Base-by-base conservation (phyloP, 1,140 invertebrate species). In the Thereuonema tuberculata region DNA sequence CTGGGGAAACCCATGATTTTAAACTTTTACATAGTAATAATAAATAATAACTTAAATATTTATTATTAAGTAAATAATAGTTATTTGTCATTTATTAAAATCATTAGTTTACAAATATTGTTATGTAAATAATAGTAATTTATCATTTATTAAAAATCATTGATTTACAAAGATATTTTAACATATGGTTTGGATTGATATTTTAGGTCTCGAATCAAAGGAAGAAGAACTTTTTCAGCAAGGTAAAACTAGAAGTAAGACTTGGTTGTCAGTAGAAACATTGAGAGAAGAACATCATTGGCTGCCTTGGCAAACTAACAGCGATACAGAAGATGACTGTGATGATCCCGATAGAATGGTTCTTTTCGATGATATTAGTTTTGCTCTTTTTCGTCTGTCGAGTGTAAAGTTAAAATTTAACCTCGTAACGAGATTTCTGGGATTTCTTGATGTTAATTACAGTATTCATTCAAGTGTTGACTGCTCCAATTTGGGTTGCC, bases 301-400 rank as follows among this genome's bases (percentile, higher is more conserved):
- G 75, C 68, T 78, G 46, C 76, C 77, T 56, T 76, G 74, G 72
- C 63, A 67, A 68, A 69, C 71, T 26, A 61, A 54, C 29, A 62
- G 66, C 48, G 69, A 67, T 43, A 67, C 73, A 47, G 74, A 72
- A 28, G 71, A 74, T 15, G 74, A 75, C 50, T 67, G 70, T 47
- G 75, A 77, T 59, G 77, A 79, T 67, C 62, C 70, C 2, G 76
- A 78, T 25, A 64, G 77, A 49, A 64, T 73, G 49, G 74, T 78
- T 27, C 58, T 73, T 1, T 71, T 73, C 64, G 76, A 78, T 60
- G 75, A 77, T 64, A 65, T 78, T 3, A 61, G 64, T 15, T 67
- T 66, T 3, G 63, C 66, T 52, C 57, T 78, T 20, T 72, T 76
- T 60, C 46, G 47, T 20, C 55, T 77, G 1, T 50, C 64, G 14